Percentiles rank a stretch among this genome's conserved stretches.
Evolutionary conservation across 2,888 invertebrate genomes (phyloP).

Genomic region (Epinotia bilunana): DNA sequence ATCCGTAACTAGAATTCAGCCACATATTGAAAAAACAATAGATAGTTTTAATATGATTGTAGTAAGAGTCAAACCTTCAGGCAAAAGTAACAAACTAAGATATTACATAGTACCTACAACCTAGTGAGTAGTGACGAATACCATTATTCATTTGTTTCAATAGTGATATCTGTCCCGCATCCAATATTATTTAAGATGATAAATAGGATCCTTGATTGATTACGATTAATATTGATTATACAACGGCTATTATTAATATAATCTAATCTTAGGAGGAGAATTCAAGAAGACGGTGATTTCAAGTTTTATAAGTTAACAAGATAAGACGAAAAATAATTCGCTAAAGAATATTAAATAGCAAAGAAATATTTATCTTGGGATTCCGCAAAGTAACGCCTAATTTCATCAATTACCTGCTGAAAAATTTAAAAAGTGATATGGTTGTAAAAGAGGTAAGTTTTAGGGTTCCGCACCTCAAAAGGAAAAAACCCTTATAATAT

Average conservation of each 20-base stretch:
- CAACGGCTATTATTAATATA: constrained; percentile 4
- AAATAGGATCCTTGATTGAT: constrained; percentile 25
- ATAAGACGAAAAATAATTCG: background rate
- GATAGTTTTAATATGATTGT: no score
- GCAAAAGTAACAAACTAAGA: background rate
- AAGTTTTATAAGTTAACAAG: background rate
- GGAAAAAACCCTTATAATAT: no score
- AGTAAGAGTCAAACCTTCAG: no score
- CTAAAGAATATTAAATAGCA: no score
- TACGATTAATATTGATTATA: constrained; percentile 27
- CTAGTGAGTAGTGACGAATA: background rate
- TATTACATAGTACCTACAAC: background rate
- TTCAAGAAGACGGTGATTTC: background rate
- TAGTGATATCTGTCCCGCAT: constrained; percentile 28
- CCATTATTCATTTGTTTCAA: constrained; percentile 30
- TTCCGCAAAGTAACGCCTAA: no score
- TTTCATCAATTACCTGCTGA: no score
- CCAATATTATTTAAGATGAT: constrained; percentile 26
- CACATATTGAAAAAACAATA: no score
- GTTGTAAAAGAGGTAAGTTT: no score
- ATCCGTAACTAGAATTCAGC: no score
- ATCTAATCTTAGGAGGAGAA: background rate
- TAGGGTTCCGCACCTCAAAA: no score
- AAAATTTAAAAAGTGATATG: no score
- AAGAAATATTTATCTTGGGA: no score